phyloP scores from a whole-genome alignment of 1,140 invertebrate species.

The Magallana gigas region DNA sequence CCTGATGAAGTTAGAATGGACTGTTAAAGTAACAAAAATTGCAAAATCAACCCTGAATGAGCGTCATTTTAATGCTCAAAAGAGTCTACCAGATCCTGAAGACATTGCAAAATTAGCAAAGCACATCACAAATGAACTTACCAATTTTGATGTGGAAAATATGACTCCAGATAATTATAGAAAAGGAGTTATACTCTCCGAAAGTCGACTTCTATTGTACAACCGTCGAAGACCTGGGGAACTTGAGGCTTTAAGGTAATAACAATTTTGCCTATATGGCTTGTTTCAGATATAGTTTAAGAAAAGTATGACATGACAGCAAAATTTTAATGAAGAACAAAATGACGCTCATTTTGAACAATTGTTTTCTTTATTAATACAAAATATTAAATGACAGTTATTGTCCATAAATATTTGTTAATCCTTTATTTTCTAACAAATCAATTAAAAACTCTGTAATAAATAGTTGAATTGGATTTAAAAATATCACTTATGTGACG shows the following conservation, averaged over 20 bases:
- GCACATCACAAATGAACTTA: constrained; percentile 7
- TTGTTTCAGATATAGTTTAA: constrained; percentile 16
- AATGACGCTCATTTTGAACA: constrained; percentile 15
- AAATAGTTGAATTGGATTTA: not conserved
- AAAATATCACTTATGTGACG: not conserved
- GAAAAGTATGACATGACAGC: constrained; percentile 3
- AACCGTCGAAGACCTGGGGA: constrained; percentile 8
- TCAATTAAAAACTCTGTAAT: constrained; percentile 1
- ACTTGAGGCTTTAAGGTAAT: constrained; percentile 4
- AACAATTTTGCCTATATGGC: constrained; percentile 15
- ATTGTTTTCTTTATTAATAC: constrained; percentile 17
- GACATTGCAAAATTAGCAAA: constrained; percentile 36
- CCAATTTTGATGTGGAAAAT: constrained; percentile 16
- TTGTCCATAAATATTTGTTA: constrained; percentile 12
- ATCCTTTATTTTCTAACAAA: constrained; percentile 10
- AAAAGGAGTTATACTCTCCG: constrained; percentile 4
- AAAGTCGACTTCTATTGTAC: constrained; percentile 15
- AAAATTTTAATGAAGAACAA: constrained; percentile 6
- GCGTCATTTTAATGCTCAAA: constrained; percentile 42
- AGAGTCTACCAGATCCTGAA: constrained; percentile 8
- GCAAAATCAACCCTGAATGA: constrained; percentile 22
- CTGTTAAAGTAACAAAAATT: constrained; percentile 36
- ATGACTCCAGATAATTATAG: constrained; percentile 11
- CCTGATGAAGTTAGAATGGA: constrained; percentile 40
- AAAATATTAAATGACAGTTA: constrained; percentile 12